These are phyloP conservation scores for Cheilosia vulpina DNA, from an alignment of 2,888 invertebrate species.

Conservation along the genomic window DNA sequence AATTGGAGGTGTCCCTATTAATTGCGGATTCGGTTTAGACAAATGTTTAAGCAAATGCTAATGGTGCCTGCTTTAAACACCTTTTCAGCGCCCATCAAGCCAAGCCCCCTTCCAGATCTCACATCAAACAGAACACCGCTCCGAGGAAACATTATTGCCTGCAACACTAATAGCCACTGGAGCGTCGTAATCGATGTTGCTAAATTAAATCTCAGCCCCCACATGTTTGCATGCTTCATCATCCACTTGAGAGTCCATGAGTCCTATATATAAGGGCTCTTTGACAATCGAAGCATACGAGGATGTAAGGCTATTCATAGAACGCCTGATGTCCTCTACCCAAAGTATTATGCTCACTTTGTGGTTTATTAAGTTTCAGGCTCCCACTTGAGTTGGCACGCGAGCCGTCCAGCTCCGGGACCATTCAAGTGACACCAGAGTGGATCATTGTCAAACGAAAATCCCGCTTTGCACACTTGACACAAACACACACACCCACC, in stretches of 20 bases:
- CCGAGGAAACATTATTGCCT: conserved; percentile 41
- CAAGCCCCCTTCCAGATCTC: too few relatives aligned
- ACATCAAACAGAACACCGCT: conserved; percentile 19
- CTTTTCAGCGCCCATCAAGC: too few relatives aligned
- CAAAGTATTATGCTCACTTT: conserved; percentile 53
- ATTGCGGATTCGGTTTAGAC: too few relatives aligned
- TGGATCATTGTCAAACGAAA: conserved; percentile 74
- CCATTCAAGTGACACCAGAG: conserved; percentile 73
- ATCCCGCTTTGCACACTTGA: conserved; percentile 66
- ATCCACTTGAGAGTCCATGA: conserved; percentile 40
- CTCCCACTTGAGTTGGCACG: conserved; percentile 66
- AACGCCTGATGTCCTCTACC: background rate
- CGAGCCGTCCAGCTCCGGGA: conserved; percentile 49
- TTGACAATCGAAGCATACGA: conserved; percentile 70
- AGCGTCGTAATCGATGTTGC: conserved; percentile 62
- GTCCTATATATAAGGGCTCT: conserved; percentile 51
- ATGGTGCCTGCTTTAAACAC: too few relatives aligned
- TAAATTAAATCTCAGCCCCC: conserved; percentile 56
- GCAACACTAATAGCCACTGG: conserved; percentile 55
- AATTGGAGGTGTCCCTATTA: too few relatives aligned
- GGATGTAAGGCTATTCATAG: conserved; percentile 68
- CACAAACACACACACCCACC: conserved; percentile 26
- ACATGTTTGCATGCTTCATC: conserved; percentile 17
- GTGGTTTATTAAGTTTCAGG: conserved; percentile 70
- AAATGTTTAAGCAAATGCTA: too few relatives aligned